Conservation (phyloP, 2,113 vertebrate species). For the Gopherus evgoodei region DNA sequence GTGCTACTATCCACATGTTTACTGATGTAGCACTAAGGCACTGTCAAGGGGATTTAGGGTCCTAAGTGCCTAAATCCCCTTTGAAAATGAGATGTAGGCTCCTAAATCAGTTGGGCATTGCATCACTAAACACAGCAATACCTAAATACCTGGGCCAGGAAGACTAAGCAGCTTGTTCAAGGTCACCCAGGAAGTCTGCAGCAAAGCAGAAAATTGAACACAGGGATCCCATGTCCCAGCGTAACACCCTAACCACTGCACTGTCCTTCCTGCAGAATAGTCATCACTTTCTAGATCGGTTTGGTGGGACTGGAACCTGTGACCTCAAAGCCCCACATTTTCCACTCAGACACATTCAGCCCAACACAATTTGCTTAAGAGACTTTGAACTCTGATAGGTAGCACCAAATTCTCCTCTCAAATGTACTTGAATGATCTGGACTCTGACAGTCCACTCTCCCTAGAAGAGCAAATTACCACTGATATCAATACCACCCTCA, state of each 20-base stretch:
- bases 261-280: background rate
- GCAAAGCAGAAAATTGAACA: background rate
- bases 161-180: background rate
- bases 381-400: background rate
- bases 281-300: background rate
- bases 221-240: background rate
- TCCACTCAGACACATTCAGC: background rate
- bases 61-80: background rate
- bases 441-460: background rate
- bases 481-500: fast-evolving
- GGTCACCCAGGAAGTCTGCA: background rate
- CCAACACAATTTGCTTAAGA: background rate
- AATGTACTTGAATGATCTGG: background rate
- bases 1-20: background rate
- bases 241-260: background rate
- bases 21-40: background rate
- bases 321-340: background rate
- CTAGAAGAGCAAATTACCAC: background rate
- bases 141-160: background rate
- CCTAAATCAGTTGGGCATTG: background rate
- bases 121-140: background rate
- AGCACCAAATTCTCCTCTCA: background rate
- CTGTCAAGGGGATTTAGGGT: background rate
- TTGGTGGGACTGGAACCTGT: background rate
- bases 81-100: background rate